Conservation (phyloP, 2,113 vertebrate genomes). For the Protomyctophum bolini region DNA sequence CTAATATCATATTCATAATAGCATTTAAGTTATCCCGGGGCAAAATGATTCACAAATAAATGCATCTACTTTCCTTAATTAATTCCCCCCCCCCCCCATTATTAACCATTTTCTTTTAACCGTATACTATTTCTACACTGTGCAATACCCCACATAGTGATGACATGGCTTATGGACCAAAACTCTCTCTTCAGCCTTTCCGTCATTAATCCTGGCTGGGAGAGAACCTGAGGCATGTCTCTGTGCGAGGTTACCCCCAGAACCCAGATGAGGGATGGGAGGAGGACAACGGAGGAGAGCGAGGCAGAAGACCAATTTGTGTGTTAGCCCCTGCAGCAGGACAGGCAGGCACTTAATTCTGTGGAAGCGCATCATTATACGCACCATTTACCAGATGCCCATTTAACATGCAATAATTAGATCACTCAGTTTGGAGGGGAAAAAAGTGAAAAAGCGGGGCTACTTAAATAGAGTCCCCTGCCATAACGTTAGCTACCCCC, state of each 20-base stretch:
- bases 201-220: constrained; percentile 72
- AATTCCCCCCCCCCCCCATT: too few relatives aligned
- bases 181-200: constrained; percentile 39
- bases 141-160: neutral
- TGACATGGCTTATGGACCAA: constrained; percentile 41
- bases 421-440: constrained; percentile 70
- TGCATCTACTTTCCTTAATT: neutral
- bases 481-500: constrained; percentile 77
- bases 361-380: constrained; percentile 82
- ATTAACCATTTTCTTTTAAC: neutral
- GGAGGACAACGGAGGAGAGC: constrained; percentile 36
- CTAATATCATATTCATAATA: neutral
- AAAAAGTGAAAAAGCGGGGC: constrained; percentile 51
- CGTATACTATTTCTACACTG: constrained; percentile 3
- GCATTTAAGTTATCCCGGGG: neutral
- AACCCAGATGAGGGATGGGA: constrained; percentile 70
- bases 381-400: constrained; percentile 85
- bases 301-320: constrained; percentile 77
- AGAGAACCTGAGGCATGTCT: constrained; percentile 68
- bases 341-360: constrained; percentile 81
- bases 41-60: constrained; percentile 9
- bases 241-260: constrained; percentile 56
- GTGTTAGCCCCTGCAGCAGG: constrained; percentile 78
- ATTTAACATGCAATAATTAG: constrained; percentile 87
- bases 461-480: constrained; percentile 75